phyloP scores from a whole-genome alignment of 2,113 vertebrate genomes.

The Lepus timidus region DNA sequence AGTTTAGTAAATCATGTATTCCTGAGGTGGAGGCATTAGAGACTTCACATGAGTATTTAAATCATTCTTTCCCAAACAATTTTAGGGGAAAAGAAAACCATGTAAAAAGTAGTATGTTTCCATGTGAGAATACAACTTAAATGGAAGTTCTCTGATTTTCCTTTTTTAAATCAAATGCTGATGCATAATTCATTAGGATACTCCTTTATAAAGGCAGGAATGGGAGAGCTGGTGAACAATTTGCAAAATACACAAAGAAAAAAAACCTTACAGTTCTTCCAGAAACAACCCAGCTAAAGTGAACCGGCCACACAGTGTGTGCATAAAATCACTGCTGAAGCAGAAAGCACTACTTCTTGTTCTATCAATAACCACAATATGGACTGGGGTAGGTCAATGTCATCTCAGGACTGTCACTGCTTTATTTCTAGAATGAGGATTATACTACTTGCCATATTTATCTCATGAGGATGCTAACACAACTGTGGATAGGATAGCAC shows the following conservation, averaged over 20 bases:
- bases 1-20: constrained; percentile 56
- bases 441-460: background rate
- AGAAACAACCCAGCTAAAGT: background rate
- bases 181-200: constrained; percentile 80
- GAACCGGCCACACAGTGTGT: background rate
- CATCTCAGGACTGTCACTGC: background rate
- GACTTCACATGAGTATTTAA: constrained; percentile 72
- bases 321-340: background rate
- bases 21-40: constrained; percentile 56
- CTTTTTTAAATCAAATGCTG: constrained; percentile 76
- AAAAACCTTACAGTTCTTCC: constrained; percentile 49
- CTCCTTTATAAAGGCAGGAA: constrained; percentile 76
- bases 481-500: background rate
- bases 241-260: constrained; percentile 70
- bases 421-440: constrained; percentile 23
- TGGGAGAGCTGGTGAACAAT: constrained; percentile 64
- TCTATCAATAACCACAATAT: background rate
- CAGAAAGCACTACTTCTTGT: background rate
- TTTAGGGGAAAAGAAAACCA: constrained; percentile 63
- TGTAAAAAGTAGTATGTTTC: constrained; percentile 64
- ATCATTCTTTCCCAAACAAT: constrained; percentile 63
- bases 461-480: background rate
- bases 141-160: constrained; percentile 78
- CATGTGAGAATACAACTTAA: constrained; percentile 64
- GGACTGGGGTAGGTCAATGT: background rate